Percentiles rank a stretch among this genome's conserved stretches.
These are phyloP conservation scores for Mormyrus lacerda DNA, from an alignment of 2,113 vertebrate species.

Conservation along the genomic window DNA sequence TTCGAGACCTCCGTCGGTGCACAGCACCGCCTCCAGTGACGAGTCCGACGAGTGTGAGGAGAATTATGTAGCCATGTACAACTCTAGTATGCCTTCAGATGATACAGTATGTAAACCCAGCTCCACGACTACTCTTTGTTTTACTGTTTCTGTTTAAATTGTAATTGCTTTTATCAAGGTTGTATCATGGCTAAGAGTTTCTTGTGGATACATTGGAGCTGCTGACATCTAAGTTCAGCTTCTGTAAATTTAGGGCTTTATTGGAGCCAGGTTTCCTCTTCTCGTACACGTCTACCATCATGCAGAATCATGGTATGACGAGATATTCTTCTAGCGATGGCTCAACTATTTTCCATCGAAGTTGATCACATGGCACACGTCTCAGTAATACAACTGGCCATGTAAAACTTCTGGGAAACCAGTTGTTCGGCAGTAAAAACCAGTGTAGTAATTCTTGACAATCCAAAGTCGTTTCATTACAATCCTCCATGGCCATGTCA, in stretches of 20 bases:
- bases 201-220: background rate
- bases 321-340: background rate
- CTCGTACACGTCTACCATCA: background rate
- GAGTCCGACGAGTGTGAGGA: conserved; percentile 96
- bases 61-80: conserved; percentile 90
- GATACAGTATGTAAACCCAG: conserved; percentile 83
- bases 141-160: conserved; percentile 30
- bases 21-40: conserved; percentile 95
- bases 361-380: background rate
- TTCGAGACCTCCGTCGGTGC: conserved; percentile 86
- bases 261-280: background rate
- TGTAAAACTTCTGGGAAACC: background rate
- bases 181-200: background rate
- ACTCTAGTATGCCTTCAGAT: conserved; percentile 82
- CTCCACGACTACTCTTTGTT: conserved; percentile 42
- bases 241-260: background rate
- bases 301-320: background rate
- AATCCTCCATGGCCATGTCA: background rate
- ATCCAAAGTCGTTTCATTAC: no score
- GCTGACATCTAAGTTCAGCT: background rate
- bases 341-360: background rate
- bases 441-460: background rate
- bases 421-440: background rate
- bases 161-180: background rate
- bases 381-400: background rate